phyloP scores from a whole-genome alignment of 2,113 vertebrate genomes.

The Ursus arctos region DNA sequence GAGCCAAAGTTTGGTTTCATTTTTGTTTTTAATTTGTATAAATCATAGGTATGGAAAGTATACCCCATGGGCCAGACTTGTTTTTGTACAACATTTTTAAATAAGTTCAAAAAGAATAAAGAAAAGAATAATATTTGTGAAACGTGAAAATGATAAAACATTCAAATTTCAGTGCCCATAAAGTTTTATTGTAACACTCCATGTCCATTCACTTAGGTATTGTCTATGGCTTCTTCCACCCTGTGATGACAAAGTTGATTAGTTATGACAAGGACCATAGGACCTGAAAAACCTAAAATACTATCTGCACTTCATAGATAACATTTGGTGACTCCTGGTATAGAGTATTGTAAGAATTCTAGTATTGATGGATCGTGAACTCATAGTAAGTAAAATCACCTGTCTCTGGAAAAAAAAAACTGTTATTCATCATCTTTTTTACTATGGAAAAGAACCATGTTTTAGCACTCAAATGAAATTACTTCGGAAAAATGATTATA shows the following conservation, averaged over 20 bases:
- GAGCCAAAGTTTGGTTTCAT: not conserved
- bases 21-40: not conserved
- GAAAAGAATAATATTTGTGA: not conserved
- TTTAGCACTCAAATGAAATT: not conserved
- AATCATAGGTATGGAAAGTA: not conserved
- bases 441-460: not conserved
- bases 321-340: not conserved
- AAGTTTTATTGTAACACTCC: not conserved
- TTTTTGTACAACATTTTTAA: not conserved
- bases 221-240: not conserved
- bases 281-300: not conserved
- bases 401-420: not conserved
- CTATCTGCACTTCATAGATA: not conserved
- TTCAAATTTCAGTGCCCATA: not conserved
- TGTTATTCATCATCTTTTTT: not conserved
- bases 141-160: not conserved
- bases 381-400: not conserved
- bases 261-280: not conserved
- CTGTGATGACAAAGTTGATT: not conserved
- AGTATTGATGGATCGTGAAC: not conserved
- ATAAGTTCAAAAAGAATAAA: not conserved
- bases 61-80: not conserved
- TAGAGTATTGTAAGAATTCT: not conserved
- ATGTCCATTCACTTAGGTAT: not conserved
- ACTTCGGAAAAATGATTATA: not conserved